A percentile compares a stretch with the other conserved stretches of the same genome.
phyloP scores from a whole-genome alignment of 2,113 vertebrate genomes.

The Pterocles orientalis region DNA sequence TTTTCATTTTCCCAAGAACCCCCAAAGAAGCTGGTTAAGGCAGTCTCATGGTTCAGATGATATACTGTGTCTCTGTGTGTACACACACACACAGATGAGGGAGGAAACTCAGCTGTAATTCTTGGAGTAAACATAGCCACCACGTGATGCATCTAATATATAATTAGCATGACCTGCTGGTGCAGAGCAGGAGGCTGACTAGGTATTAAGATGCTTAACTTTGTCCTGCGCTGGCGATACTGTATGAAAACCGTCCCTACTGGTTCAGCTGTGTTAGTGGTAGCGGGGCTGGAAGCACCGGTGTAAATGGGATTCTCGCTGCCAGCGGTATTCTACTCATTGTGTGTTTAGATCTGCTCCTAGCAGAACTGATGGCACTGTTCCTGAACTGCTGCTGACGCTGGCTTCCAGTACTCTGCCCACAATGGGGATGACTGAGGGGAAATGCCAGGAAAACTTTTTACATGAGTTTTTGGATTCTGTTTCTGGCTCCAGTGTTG shows the following conservation, averaged over 20 bases:
- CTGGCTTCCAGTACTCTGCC: not conserved
- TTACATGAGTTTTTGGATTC: slow-evolving; percentile 50
- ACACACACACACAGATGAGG: not conserved
- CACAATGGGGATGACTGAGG: slow-evolving; percentile 8
- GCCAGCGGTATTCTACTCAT: not conserved
- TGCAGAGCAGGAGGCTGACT: slow-evolving; percentile 1
- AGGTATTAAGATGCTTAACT: not conserved
- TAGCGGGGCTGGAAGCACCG: not conserved
- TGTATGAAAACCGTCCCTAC: not conserved
- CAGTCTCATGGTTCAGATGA: not conserved
- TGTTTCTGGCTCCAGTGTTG: slow-evolving; percentile 32
- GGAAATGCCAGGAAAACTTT: slow-evolving; percentile 54
- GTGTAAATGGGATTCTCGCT: not conserved
- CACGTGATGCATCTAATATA: slow-evolving; percentile 45
- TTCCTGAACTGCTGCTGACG: slow-evolving; percentile 50
- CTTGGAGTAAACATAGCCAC: slow-evolving; percentile 58
- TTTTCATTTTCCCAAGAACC: not conserved
- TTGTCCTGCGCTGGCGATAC: fast-evolving
- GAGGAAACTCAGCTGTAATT: slow-evolving; percentile 16
- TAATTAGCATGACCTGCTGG: slow-evolving; percentile 62
- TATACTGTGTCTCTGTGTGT: not conserved
- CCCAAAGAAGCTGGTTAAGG: not conserved
- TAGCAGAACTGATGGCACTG: not conserved
- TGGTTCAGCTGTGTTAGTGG: not conserved
- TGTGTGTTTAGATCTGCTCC: not conserved